phyloP scores from a whole-genome alignment of 2,113 vertebrate species.

The Atractosteus spatula region DNA sequence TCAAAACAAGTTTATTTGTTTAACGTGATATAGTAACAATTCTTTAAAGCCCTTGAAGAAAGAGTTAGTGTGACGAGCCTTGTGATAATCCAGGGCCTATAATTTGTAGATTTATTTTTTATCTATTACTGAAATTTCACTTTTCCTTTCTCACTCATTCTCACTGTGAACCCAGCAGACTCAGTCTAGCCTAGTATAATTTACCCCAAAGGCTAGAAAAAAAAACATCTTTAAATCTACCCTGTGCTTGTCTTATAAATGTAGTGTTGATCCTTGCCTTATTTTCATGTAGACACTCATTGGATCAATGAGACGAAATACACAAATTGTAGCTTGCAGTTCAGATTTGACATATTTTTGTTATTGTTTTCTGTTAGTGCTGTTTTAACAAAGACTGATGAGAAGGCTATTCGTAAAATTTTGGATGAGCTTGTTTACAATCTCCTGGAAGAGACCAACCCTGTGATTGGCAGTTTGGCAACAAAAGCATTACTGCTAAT shows the following conservation, averaged over 20 bases:
- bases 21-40: not conserved
- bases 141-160: no score
- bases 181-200: no score
- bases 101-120: no score
- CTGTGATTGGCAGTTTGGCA: slow-evolving; percentile 71
- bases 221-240: no score
- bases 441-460: slow-evolving; percentile 75
- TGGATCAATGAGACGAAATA: not conserved
- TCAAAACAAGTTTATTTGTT: not conserved
- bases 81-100: no score
- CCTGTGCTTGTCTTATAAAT: no score
- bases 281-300: not conserved
- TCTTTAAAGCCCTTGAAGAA: not conserved
- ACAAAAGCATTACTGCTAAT: slow-evolving; percentile 73
- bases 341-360: not conserved
- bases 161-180: no score
- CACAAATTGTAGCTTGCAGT: not conserved
- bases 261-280: no score
- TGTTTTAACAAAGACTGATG: slow-evolving; percentile 61
- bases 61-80: no score
- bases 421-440: slow-evolving; percentile 86
- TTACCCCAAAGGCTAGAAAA: no score
- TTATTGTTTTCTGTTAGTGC: slow-evolving; percentile 52
- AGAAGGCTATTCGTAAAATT: slow-evolving; percentile 64
- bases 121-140: no score